A percentile compares a stretch with the other conserved stretches of the same genome.
Conservation (phyloP, 1,140 invertebrate genomes). For the Bombus ignitus region DNA sequence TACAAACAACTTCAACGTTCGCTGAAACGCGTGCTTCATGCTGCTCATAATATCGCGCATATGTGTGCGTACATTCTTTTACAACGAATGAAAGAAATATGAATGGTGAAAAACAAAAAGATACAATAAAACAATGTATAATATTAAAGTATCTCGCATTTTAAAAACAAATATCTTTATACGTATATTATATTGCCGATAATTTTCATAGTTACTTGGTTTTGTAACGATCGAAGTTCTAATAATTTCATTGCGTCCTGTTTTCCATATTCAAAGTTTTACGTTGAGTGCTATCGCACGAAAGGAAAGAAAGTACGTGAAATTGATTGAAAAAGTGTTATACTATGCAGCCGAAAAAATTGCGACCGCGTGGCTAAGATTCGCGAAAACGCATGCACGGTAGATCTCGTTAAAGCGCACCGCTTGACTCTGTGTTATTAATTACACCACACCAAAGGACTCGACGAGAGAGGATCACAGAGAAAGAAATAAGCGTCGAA, state of each 20-base stretch:
- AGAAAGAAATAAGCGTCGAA: constrained; percentile 49
- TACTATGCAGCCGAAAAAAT: background rate
- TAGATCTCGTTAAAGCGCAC: constrained; percentile 73
- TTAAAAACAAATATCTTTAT: background rate
- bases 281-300: no score
- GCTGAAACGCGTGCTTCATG: background rate
- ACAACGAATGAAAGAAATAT: background rate
- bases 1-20: background rate
- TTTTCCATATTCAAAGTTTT: no score
- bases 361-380: background rate
- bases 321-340: background rate
- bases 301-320: background rate
- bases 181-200: no score
- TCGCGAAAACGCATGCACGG: constrained; percentile 53
- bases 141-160: background rate
- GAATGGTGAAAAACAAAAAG: background rate
- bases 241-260: no score
- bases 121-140: background rate
- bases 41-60: background rate
- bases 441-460: constrained; percentile 68
- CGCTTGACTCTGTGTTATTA: constrained; percentile 77
- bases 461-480: constrained; percentile 47
- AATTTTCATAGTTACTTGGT: background rate
- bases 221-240: background rate
- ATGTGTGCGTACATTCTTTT: background rate